Evolutionary conservation across 2,888 invertebrate genomes (phyloP).

Genomic region (Spisula subtruncata): DNA sequence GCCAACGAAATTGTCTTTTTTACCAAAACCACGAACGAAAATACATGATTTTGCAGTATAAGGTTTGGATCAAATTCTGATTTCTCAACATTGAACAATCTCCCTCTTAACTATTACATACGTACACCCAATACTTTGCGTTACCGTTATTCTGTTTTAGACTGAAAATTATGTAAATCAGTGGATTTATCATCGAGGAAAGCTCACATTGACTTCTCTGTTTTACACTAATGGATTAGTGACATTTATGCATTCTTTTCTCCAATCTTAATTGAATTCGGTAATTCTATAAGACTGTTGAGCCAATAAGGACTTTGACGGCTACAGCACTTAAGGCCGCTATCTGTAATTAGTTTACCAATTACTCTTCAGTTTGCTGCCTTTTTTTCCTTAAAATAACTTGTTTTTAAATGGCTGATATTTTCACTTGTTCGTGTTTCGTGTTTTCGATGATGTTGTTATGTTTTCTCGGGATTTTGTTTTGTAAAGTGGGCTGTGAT

Average conservation of each 20-base stretch:
- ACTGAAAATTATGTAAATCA: constrained; percentile 19
- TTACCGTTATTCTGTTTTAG: constrained; percentile 24
- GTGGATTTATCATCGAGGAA: not conserved
- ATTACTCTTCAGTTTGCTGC: not conserved
- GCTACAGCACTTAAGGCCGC: constrained; percentile 27
- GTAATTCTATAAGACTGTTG: constrained; percentile 25
- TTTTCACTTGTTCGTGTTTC: not conserved
- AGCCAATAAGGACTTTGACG: constrained; percentile 18
- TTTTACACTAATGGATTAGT: constrained; percentile 31
- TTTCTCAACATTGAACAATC: no score
- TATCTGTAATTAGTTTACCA: constrained; percentile 25
- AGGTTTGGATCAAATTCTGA: not conserved
- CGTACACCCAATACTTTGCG: not conserved
- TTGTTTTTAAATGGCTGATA: constrained; percentile 20
- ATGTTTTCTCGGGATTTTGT: not conserved
- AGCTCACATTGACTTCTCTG: constrained; percentile 26
- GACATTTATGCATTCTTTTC: constrained; percentile 32
- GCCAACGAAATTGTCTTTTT: no score
- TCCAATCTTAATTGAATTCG: constrained; percentile 24
- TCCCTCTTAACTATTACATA: not conserved
- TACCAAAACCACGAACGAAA: no score
- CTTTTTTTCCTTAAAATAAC: not conserved
- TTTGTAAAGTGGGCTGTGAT: not conserved
- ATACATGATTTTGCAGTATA: not conserved
- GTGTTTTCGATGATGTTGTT: not conserved